Conservation (phyloP, 37 sponge, comb jelly and placozoan species). For the Halichondria panicea region DNA sequence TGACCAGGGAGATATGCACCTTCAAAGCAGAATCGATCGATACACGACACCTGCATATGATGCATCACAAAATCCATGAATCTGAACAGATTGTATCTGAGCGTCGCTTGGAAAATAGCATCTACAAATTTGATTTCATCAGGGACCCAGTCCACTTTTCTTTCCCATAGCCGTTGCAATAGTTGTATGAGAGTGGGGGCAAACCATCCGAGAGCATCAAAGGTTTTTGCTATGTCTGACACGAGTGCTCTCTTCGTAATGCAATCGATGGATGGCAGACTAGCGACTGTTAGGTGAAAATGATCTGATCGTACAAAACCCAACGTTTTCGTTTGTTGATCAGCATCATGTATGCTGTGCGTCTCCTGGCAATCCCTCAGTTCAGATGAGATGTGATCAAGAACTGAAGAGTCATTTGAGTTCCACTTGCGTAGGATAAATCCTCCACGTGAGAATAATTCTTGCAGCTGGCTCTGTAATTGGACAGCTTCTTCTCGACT, state of each 20-base stretch:
- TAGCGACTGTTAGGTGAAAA: no score
- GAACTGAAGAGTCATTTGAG: no score
- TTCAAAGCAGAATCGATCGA: constrained; percentile 3
- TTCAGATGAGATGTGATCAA: no score
- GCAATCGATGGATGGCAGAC: no score
- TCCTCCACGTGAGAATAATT: no score
- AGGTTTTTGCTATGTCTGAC: constrained; percentile 21
- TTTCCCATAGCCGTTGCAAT: constrained; percentile 19
- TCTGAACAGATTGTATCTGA: neutral
- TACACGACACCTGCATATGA: constrained; percentile 19
- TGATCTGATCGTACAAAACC: no score
- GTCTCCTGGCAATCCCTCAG: no score
- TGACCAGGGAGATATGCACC: constrained; percentile 1
- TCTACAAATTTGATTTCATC: neutral
- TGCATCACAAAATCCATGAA: constrained; percentile 22
- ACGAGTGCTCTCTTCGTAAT: constrained; percentile 24
- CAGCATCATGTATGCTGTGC: no score
- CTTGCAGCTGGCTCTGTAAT: no score
- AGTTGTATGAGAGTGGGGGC: constrained; percentile 6
- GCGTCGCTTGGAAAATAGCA: neutral
- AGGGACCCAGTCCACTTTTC: constrained; percentile 6
- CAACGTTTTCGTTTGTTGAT: no score
- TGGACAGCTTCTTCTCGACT: no score
- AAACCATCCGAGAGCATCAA: constrained; percentile 34
- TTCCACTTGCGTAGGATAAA: no score